Evolutionary conservation across 2,888 invertebrate species (phyloP).

Genomic region (Lycia hirtaria): DNA sequence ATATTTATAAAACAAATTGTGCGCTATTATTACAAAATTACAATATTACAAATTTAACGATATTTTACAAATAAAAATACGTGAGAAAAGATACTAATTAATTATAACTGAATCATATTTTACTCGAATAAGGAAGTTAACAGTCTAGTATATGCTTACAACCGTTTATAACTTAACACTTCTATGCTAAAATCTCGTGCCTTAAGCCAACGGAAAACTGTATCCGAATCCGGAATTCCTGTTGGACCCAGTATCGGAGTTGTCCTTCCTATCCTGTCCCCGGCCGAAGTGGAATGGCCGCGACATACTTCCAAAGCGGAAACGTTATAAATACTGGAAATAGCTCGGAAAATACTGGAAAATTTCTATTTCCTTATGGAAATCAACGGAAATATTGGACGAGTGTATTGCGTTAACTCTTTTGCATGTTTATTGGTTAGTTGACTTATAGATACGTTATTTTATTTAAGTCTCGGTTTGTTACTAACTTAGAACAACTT

Average conservation of each 20-base stretch:
- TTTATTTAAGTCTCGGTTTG: too few species aligned
- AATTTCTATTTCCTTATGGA: conserved; percentile 18
- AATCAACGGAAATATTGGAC: conserved; percentile 12
- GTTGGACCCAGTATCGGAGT: conserved; percentile 62
- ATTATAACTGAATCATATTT: too few species aligned
- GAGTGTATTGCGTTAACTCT: background rate
- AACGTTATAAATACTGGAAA: conserved; percentile 24
- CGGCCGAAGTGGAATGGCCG: conserved; percentile 47
- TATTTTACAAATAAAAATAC: too few species aligned
- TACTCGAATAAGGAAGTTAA: too few species aligned
- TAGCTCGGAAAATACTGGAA: background rate
- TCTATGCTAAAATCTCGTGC: background rate
- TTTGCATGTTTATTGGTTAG: background rate
- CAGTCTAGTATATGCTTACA: too few species aligned
- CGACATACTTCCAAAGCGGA: conserved; percentile 46
- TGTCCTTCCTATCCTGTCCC: conserved; percentile 59
- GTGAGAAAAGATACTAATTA: too few species aligned
- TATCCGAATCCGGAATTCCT: conserved; percentile 71
- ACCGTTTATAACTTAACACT: too few species aligned
- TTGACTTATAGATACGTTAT: too few species aligned
- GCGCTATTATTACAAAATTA: too few species aligned
- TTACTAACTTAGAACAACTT: too few species aligned
- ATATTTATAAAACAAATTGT: too few species aligned
- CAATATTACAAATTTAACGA: too few species aligned
- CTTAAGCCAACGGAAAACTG: conserved; percentile 35